Conservation (phyloP, 2,113 vertebrate species). For the Cochlearius cochlearius region DNA sequence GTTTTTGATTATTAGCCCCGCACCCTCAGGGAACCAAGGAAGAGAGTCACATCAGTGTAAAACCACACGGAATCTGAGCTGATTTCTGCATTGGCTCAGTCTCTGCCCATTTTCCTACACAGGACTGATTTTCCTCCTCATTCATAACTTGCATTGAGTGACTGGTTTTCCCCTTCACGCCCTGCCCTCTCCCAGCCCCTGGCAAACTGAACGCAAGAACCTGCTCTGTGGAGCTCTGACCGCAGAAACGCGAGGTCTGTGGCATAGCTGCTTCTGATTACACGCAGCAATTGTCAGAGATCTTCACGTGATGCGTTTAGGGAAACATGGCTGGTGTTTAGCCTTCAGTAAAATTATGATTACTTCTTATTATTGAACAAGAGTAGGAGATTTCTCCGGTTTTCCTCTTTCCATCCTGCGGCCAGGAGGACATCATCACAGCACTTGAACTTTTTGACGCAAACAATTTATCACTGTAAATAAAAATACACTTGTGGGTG, state of each 20-base stretch:
- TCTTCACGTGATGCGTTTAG: background rate
- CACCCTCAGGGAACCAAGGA: background rate
- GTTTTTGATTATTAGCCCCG: constrained; percentile 7
- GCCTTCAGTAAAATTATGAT: background rate
- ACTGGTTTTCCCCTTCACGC: background rate
- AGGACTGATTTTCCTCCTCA: background rate
- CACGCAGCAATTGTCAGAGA: background rate
- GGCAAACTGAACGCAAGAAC: background rate
- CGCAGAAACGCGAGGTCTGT: background rate
- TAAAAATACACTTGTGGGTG: background rate
- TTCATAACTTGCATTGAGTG: background rate
- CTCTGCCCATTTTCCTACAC: background rate
- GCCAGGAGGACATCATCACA: background rate
- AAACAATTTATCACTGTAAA: background rate
- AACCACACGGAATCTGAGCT: background rate
- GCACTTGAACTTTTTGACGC: background rate
- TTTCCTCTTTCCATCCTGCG: background rate
- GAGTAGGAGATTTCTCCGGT: background rate
- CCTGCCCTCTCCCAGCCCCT: background rate
- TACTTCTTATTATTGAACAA: background rate
- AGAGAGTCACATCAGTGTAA: background rate
- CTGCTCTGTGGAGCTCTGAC: background rate
- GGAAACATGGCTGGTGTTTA: background rate
- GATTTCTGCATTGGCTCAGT: background rate
- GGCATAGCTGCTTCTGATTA: background rate